A percentile compares a stretch with the other conserved stretches of the same genome.
Evolutionary conservation across 2,797 vertebrate genomes (phyloP).

Genomic region (Ambastaia sidthimunki): DNA sequence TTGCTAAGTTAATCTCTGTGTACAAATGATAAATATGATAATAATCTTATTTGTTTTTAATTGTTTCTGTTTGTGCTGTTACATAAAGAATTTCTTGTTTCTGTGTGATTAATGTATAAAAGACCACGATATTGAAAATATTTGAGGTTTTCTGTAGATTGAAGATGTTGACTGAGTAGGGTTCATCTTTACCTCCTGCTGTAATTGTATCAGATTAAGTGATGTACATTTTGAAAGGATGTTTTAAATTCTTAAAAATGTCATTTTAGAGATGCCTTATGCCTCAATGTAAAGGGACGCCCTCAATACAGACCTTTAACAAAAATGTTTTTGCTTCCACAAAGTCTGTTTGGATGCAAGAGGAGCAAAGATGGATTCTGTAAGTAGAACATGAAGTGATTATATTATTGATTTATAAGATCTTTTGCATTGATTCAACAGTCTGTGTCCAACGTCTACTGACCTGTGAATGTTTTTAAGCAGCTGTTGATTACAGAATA

Average conservation of each 20-base stretch:
- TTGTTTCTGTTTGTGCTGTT: constrained; percentile 32
- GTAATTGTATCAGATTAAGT: too few relatives aligned
- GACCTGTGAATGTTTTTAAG: too few relatives aligned
- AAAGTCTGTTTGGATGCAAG: not conserved
- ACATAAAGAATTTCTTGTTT: constrained; percentile 27
- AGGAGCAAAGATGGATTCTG: not conserved
- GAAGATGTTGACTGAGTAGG: not conserved
- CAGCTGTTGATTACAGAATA: too few relatives aligned
- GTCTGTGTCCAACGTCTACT: too few relatives aligned
- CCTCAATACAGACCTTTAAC: not conserved
- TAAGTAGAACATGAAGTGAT: not conserved
- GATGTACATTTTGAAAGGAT: too few relatives aligned
- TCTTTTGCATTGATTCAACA: not conserved
- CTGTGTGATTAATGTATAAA: constrained; percentile 11
- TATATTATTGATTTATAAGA: not conserved
- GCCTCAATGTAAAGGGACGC: too few relatives aligned
- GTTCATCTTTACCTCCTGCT: too few relatives aligned
- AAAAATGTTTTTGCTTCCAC: not conserved
- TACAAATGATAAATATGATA: constrained; percentile 77
- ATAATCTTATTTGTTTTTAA: constrained; percentile 78
- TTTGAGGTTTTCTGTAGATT: not conserved
- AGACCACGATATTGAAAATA: not conserved
- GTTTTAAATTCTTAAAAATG: too few relatives aligned
- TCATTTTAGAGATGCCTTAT: too few relatives aligned
- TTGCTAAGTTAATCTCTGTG: constrained; percentile 76